These are phyloP conservation scores for Nematostella vectensis DNA, from an alignment of 92 coral and sea anemone genomes.

Conservation along the genomic window DNA sequence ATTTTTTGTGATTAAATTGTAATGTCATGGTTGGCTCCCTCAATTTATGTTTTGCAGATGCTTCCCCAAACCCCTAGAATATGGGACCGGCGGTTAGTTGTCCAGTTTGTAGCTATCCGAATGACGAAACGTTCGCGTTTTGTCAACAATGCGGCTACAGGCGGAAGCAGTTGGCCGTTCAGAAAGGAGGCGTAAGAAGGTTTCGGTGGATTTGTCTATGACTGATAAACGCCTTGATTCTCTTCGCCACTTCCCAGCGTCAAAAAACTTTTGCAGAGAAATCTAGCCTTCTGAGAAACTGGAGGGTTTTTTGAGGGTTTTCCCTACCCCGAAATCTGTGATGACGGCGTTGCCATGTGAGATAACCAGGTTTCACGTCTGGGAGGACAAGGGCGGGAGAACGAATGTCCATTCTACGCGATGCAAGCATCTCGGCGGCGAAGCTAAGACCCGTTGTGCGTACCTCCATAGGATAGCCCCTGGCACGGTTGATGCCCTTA, in stretches of 20 bases:
- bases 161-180: no score
- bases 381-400: slow-evolving; percentile 25
- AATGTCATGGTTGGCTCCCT: no score
- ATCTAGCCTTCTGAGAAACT: slow-evolving; percentile 9
- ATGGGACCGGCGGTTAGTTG: slow-evolving; percentile 28
- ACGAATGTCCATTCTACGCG: slow-evolving; percentile 7
- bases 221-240: slow-evolving; percentile 5
- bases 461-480: slow-evolving; percentile 27
- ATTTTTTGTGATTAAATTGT: no score
- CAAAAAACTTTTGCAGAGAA: slow-evolving; percentile 20
- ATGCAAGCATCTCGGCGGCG: slow-evolving; percentile 11
- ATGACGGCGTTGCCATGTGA: slow-evolving; percentile 16
- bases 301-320: slow-evolving; percentile 8
- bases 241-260: background rate
- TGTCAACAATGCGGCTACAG: slow-evolving; percentile 6
- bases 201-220: background rate
- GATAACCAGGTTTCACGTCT: slow-evolving; percentile 13
- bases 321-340: slow-evolving; percentile 25
- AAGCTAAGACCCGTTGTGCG: background rate
- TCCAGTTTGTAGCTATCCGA: slow-evolving; percentile 20
- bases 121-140: slow-evolving; percentile 15
- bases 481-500: slow-evolving; percentile 24
- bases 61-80: background rate
- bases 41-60: background rate
- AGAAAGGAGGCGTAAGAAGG: no score